Conservation (phyloP, 2,797 vertebrate genomes). For the Manis pentadactyla region DNA sequence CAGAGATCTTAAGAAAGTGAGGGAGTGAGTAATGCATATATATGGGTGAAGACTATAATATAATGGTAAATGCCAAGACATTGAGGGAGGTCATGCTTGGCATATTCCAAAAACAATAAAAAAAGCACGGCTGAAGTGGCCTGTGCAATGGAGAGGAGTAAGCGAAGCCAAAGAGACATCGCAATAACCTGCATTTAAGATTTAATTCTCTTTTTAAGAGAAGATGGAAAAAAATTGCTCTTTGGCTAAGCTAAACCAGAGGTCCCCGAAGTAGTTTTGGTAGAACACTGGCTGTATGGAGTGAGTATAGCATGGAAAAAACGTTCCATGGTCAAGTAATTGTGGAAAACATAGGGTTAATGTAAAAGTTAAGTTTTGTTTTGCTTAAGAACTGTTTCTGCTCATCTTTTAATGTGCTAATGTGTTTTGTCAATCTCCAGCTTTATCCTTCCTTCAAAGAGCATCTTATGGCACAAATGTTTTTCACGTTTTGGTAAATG, state of each 20-base stretch:
- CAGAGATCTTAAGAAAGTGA: neutral
- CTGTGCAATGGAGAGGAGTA: neutral
- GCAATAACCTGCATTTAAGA: neutral
- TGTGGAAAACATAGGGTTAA: conserved; percentile 11
- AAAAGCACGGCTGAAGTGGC: neutral
- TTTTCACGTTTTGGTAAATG: neutral
- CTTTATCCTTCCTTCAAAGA: neutral
- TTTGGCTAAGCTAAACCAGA: neutral
- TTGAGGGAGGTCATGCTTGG: neutral
- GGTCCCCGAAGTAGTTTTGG: neutral
- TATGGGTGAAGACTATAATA: neutral
- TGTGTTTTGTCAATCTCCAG: neutral
- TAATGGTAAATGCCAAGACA: neutral
- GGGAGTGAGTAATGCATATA: neutral
- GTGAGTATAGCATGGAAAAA: neutral
- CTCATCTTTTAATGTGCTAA: conserved; percentile 13
- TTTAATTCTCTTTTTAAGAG: conserved; percentile 13
- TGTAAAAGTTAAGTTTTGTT: neutral
- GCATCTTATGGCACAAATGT: neutral
- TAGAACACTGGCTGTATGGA: neutral
- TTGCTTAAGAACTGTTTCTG: neutral
- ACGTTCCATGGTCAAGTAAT: neutral
- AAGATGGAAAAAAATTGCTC: neutral
- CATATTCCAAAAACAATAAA: neutral
- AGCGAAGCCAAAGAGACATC: neutral